Evolutionary conservation across 2,888 invertebrate genomes (phyloP), one percentile per base, ranked within the genome.

Genomic region (Parapristionchus giblindavisi): DNA sequence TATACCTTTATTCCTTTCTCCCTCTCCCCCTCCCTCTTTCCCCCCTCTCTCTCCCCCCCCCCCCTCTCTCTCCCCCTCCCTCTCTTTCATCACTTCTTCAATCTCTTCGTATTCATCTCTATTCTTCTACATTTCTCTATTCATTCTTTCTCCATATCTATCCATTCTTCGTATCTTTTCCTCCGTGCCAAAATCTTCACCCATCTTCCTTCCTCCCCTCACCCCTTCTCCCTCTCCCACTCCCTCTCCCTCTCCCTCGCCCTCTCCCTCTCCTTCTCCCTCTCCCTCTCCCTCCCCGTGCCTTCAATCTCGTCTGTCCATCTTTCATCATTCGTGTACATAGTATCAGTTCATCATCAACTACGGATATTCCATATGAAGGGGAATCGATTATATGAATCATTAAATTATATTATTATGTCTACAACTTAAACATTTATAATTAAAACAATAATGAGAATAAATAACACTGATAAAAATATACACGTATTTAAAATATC

Each of bases 171-270:
- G 27, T n/a, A 4, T 58, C 58, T 51, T 51, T 21, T 51, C 38
- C 29, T 36, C 54, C 38, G 21, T 27, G 38, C 70, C 21, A n/a
- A 36, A 38, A 21, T 36, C 3, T 14, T 36, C 36, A 34, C 24
- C 34, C 58, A 58, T 56, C 51, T 71, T 4, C 54, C 29, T 32
- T 71, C 40, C 40, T 43, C 58, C 14, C 32, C 71, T 58, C 38
- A 40, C 32, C 29, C 56, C 11, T 40, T n/a, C 5, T 54, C 56
- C 40, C 71, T 34, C 17, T 71, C 56, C 40, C 58, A 40, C 34
- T 56, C 36, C 4, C 70, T 66, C 66, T 77, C 48, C 68, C 75
- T 68, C 68, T 52, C 38, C 66, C 43, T 54, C 51, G 60, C 38
- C 54, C 51, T 32, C 52, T 66, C 43, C 65, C 32, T 58, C 48